Conservation (phyloP, 2,113 vertebrate species). For the Oryzias woworae region DNA sequence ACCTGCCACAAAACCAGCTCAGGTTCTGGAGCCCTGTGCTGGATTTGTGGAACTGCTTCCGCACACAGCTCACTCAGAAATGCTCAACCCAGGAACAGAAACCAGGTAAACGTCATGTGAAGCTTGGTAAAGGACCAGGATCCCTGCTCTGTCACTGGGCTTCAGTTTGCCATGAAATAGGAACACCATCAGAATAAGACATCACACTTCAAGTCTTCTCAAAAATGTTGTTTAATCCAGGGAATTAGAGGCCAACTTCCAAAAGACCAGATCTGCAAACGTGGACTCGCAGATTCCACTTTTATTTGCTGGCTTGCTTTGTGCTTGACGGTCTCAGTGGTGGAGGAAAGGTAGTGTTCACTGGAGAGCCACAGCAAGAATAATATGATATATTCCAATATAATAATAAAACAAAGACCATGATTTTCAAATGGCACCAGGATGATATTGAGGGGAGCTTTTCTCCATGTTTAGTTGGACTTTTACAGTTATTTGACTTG, state of each 20-base stretch:
- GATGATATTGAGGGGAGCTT: conserved; percentile 66
- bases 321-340: conserved; percentile 65
- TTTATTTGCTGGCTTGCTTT: conserved; percentile 59
- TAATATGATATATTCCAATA: conserved; percentile 64
- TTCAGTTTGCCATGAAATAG: not conserved
- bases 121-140: conserved; percentile 55
- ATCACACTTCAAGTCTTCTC: conserved; percentile 18
- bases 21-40: conserved; percentile 41
- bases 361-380: conserved; percentile 64
- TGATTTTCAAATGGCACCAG: conserved; percentile 74
- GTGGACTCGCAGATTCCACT: conserved; percentile 22
- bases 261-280: conserved; percentile 33
- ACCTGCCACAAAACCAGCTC: conserved; percentile 7
- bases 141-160: conserved; percentile 9
- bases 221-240: conserved; percentile 30
- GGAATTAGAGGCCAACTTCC: conserved; percentile 10
- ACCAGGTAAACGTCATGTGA: conserved; percentile 56
- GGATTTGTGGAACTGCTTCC: conserved; percentile 68
- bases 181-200: conserved; percentile 14
- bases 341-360: conserved; percentile 65
- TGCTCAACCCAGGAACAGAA: conserved; percentile 63
- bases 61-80: conserved; percentile 62
- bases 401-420: conserved; percentile 67
- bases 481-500: conserved; percentile 50
- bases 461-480: conserved; percentile 3